Conservation (phyloP, 2,888 invertebrate species). For the Hirtodrosophila confusa region DNA sequence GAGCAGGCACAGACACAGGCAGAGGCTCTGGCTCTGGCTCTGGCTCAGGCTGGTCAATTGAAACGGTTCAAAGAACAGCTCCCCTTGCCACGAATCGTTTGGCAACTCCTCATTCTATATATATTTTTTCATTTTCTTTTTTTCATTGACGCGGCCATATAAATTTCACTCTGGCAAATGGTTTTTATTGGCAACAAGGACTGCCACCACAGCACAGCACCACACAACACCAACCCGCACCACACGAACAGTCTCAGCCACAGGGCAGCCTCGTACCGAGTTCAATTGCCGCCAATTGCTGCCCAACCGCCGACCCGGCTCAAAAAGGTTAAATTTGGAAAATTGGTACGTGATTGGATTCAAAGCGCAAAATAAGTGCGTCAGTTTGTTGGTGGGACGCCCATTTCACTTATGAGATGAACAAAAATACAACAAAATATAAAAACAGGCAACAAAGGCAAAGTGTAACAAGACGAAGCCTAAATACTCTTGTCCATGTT, state of each 20-base stretch:
- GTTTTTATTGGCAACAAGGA: constrained; percentile 72
- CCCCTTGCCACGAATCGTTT: constrained; percentile 45
- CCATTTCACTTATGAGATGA: constrained; percentile 72
- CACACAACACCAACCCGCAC: not conserved
- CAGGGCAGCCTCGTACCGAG: constrained; percentile 25
- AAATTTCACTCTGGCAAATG: constrained; percentile 78
- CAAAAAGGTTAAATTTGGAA: constrained; percentile 78
- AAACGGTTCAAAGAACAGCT: constrained; percentile 73
- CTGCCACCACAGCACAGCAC: constrained; percentile 23
- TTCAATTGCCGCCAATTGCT: constrained; percentile 59
- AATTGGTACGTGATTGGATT: constrained; percentile 79
- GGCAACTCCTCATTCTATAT: constrained; percentile 20
- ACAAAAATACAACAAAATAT: constrained; percentile 11
- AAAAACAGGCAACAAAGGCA: constrained; percentile 11
- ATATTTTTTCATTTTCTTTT: constrained; percentile 1
- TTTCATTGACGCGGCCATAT: constrained; percentile 70
- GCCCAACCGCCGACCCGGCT: constrained; percentile 44
- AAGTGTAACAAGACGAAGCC: not conserved
- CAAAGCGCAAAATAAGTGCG: constrained; percentile 79
- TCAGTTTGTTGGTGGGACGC: constrained; percentile 46
- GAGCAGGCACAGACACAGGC: not conserved
- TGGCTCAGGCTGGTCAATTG: constrained; percentile 69
- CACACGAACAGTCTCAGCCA: constrained; percentile 7
- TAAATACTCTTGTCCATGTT: constrained; percentile 20
- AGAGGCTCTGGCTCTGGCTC: constrained; percentile 41